Evolutionary conservation across 2,888 invertebrate genomes (phyloP), one percentile per base, ranked within the genome.

Genomic region (Lepas anatifera): DNA sequence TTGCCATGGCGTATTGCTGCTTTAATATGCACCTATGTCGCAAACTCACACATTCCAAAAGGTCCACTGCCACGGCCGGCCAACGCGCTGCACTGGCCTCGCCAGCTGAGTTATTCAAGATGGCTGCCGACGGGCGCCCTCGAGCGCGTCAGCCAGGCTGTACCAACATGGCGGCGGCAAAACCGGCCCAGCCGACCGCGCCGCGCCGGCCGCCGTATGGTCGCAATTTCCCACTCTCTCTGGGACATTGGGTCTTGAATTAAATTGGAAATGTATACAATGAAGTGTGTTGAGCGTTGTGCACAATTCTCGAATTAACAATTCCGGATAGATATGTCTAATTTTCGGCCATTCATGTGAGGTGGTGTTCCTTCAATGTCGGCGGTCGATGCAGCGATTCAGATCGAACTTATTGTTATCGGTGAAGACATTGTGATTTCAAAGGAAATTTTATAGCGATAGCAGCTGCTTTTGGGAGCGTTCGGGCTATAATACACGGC

Each of bases 151-250:
- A 6, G 48, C n/a, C 18, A 25, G 18, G n/a, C 29, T 3, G 29
- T 4, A 29, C 58, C 58, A 58, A 58, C 32, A 58, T 58, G 58
- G 58, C 58, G 58, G 58, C 58, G 58, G 58, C 35, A 58, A 58
- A 58, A 10, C 10, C 58, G 58, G 58, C 58, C 50, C 35, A 22
- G 7, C 35, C 35, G 58, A 7, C 35, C 35, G 35, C 27, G 29
- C 29, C 22, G 25, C 32, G 58, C 25, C n/a, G n/a, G n/a, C 48
- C 3, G n/a, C 18, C 22, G 32, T 7, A 2, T 22, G 35, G 27
- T 22, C 13, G 1, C 27, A 52, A 27, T 32, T 52, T 52, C 52
- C 18, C 18, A 4, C 32, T 13, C 4, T 29, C 13, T 16, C 16
- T 32, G 32, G 4, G 3, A 16, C 16, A 18, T 4, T 32, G 32